phyloP scores from a whole-genome alignment of 2,797 vertebrate species.

The Hemibagrus guttatus region DNA sequence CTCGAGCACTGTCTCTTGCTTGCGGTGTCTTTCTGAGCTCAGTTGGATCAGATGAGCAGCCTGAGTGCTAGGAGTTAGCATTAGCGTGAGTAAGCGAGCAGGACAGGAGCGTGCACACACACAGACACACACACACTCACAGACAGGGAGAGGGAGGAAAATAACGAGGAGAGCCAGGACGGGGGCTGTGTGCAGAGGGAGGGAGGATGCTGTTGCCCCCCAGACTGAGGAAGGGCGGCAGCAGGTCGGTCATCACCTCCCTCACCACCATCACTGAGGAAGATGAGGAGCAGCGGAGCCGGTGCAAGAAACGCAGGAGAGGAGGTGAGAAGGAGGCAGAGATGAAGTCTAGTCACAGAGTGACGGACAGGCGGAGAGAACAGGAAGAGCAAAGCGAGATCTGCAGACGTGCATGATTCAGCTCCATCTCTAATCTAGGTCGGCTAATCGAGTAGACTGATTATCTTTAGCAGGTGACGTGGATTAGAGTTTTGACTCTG shows the following conservation, averaged over 20 bases:
- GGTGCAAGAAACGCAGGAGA: conserved; percentile 75
- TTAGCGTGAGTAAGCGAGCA: conserved; percentile 54
- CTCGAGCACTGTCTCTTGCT: not conserved
- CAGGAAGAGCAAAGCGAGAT: not conserved
- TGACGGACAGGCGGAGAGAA: not conserved
- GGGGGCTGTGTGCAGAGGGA: conserved; percentile 59
- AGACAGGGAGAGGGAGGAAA: conserved; percentile 45
- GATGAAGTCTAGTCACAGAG: conserved; percentile 5
- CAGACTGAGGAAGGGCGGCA: conserved; percentile 82
- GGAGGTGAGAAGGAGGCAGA: conserved; percentile 61
- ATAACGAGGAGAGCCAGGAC: conserved; percentile 68
- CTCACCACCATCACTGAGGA: conserved; percentile 97
- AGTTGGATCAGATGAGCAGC: conserved; percentile 68
- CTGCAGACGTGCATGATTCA: not conserved
- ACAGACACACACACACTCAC: not conserved
- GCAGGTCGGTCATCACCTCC: conserved; percentile 78
- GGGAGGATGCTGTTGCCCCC: conserved; percentile 65
- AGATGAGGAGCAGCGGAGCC: conserved; percentile 87
- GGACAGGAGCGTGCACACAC: conserved; percentile 30
- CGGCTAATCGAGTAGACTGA: not conserved
- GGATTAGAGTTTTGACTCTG: not conserved
- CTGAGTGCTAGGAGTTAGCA: conserved; percentile 69
- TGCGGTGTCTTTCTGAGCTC: conserved; percentile 28
- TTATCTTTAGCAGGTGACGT: conserved; percentile 16
- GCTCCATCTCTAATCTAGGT: not conserved